These are phyloP conservation scores for Microdon myrmicae DNA, from an alignment of 2,888 invertebrate genomes.

Conservation along the genomic window DNA sequence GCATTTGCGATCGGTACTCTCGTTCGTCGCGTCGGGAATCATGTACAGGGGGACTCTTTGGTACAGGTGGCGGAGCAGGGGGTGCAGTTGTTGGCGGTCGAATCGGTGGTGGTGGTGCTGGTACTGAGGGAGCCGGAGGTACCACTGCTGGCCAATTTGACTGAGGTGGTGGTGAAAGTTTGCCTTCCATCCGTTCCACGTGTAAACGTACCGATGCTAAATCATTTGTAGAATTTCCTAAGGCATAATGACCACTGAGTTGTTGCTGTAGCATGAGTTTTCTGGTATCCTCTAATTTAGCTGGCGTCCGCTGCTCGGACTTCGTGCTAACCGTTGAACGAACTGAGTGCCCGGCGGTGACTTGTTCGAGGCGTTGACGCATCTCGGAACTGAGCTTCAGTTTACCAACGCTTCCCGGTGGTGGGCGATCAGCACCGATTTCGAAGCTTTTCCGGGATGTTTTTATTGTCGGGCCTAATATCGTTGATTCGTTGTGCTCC, in stretches of 20 bases:
- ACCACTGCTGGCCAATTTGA: conserved; percentile 74
- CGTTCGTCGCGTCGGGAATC: conserved; percentile 54
- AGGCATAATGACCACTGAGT: conserved; percentile 71
- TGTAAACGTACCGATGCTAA: conserved; percentile 68
- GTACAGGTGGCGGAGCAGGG: conserved; percentile 74
- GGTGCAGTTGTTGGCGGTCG: conserved; percentile 69
- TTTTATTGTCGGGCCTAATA: conserved; percentile 52
- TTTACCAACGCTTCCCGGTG: conserved; percentile 90
- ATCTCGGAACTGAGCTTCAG: conserved; percentile 90
- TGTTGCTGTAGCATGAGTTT: conserved; percentile 88
- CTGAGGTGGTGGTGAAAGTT: conserved; percentile 70
- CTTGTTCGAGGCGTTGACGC: conserved; percentile 87
- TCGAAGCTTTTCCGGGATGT: conserved; percentile 74
- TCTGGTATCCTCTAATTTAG: conserved; percentile 87
- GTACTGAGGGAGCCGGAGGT: conserved; percentile 72
- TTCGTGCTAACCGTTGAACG: conserved; percentile 79
- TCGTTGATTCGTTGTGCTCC: conserved; percentile 10
- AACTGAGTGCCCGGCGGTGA: conserved; percentile 89
- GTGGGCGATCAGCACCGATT: conserved; percentile 82
- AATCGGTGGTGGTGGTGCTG: conserved; percentile 72
- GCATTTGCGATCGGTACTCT: conserved; percentile 62
- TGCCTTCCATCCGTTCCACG: conserved; percentile 72
- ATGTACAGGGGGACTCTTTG: conserved; percentile 71
- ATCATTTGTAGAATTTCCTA: conserved; percentile 55
- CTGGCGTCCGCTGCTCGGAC: conserved; percentile 77